phyloP scores from a whole-genome alignment of 2,888 invertebrate genomes.

The Latrodectus hesperus region DNA sequence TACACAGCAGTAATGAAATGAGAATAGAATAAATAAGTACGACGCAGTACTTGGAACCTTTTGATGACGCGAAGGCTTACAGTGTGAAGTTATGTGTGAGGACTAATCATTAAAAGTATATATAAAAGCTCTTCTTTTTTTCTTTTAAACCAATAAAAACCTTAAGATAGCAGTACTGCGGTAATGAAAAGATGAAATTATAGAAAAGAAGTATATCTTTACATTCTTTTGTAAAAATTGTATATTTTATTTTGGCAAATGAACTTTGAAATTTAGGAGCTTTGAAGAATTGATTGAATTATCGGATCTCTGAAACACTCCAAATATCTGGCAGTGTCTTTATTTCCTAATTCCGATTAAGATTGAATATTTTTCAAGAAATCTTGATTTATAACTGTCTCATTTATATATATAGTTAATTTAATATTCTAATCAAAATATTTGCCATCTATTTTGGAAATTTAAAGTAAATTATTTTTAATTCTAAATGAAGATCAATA shows the following conservation, averaged over 20 bases:
- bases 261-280: not conserved
- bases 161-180: slow-evolving; percentile 41
- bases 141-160: not conserved
- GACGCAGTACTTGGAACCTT: slow-evolving; percentile 61
- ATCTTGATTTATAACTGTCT: too few species aligned
- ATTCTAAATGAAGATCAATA: too few species aligned
- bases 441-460: too few species aligned
- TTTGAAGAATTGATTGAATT: not conserved
- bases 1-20: slow-evolving; percentile 68
- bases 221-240: not conserved
- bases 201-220: not conserved
- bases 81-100: slow-evolving; percentile 11
- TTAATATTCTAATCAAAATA: too few species aligned
- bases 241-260: too few species aligned
- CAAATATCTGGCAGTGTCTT: too few species aligned
- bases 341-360: too few species aligned
- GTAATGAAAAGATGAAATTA: slow-evolving; percentile 36
- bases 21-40: slow-evolving; percentile 67
- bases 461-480: too few species aligned
- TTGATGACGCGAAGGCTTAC: slow-evolving; percentile 26
- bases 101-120: slow-evolving; percentile 30
- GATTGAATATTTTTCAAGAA: too few species aligned
- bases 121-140: slow-evolving; percentile 30
- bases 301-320: too few species aligned
- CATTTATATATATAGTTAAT: too few species aligned